Percentiles rank a stretch among this genome's conserved stretches.
Evolutionary conservation across 2,888 invertebrate genomes (phyloP).

Genomic region (Conchocele bisecta): DNA sequence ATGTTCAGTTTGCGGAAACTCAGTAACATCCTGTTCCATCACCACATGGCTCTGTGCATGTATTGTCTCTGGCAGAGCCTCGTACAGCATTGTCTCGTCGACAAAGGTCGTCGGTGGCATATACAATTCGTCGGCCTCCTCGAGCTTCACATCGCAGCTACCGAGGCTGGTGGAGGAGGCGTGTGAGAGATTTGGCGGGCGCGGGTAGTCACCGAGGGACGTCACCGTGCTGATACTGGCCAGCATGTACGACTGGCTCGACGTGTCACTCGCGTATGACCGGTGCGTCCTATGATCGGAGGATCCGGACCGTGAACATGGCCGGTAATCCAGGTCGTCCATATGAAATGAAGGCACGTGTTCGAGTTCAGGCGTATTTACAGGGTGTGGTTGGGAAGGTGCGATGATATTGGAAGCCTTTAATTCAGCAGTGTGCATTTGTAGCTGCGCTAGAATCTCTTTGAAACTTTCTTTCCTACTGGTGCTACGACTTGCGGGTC

Average conservation of each 20-base stretch:
- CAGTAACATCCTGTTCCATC: conserved; percentile 30
- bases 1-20: too few species aligned
- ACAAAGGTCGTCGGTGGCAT: conserved; percentile 63
- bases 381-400: conserved; percentile 36
- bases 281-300: conserved; percentile 50
- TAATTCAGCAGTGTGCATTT: conserved; percentile 48
- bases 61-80: conserved; percentile 35
- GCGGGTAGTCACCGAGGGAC: conserved; percentile 37
- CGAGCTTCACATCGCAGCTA: conserved; percentile 25
- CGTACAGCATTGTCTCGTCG: conserved; percentile 48
- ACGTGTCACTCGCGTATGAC: conserved; percentile 53
- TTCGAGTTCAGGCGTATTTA: conserved; percentile 46
- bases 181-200: conserved; percentile 30
- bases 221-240: conserved; percentile 54
- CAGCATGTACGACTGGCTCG: conserved; percentile 43
- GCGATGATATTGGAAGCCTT: conserved; percentile 14
- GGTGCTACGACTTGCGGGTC: conserved; percentile 65
- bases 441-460: conserved; percentile 63
- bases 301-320: conserved; percentile 48
- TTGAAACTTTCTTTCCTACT: conserved; percentile 74
- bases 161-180: conserved; percentile 45
- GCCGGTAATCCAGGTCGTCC: conserved; percentile 48
- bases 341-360: conserved; percentile 59
- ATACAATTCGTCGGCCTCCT: conserved; percentile 61
- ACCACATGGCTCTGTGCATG: conserved; percentile 36